Conservation (phyloP, 2,113 vertebrate genomes). For the Pollimyrus isidori region DNA sequence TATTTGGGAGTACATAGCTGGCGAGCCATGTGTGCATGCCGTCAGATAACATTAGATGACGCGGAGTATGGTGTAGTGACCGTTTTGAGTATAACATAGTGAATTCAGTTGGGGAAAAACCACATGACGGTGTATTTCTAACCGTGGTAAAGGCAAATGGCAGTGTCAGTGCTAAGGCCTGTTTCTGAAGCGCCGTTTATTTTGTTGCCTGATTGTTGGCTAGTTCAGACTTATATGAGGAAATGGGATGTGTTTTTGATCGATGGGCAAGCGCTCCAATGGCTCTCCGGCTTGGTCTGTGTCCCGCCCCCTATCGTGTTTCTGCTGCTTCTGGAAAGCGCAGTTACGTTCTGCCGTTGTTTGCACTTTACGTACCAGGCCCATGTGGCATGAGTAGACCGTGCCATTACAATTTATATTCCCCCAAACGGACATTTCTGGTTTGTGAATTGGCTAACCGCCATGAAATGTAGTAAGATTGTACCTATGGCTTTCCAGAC, state of each 20-base stretch:
- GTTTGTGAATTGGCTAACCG: not conserved
- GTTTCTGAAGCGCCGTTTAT: not conserved
- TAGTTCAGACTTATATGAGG: not conserved
- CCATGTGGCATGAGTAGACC: not conserved
- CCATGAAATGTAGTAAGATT: not conserved
- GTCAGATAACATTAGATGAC: not conserved
- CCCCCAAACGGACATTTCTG: not conserved
- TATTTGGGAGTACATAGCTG: not conserved
- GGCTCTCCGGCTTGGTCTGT: not conserved
- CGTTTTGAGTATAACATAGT: not conserved
- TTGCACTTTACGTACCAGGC: not conserved
- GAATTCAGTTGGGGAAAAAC: not conserved
- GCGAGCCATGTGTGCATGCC: not conserved
- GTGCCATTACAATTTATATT: not conserved
- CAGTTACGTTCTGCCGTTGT: not conserved
- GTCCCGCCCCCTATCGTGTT: not conserved
- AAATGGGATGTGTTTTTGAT: not conserved
- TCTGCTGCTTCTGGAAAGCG: not conserved
- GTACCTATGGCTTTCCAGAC: not conserved
- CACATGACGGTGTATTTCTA: not conserved
- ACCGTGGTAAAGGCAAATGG: not conserved
- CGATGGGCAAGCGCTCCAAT: slow-evolving; percentile 14
- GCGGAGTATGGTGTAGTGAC: not conserved
- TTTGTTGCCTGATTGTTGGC: not conserved
- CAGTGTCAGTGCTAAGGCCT: not conserved